Percentiles rank a stretch among this genome's conserved stretches.
phyloP scores from a whole-genome alignment of 2,113 vertebrate species.

The Cochlearius cochlearius region DNA sequence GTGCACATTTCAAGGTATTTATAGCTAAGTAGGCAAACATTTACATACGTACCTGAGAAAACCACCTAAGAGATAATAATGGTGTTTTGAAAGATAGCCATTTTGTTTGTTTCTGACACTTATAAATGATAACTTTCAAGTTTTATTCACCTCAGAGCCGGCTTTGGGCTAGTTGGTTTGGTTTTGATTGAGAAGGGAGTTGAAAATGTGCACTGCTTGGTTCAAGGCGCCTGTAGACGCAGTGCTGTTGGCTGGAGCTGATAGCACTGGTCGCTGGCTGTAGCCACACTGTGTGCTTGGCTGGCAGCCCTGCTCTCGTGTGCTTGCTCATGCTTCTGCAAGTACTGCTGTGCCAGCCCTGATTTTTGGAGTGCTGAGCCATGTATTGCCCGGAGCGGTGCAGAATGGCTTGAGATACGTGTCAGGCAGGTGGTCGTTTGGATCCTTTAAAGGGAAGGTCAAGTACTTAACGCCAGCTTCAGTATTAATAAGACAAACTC shows the following conservation, averaged over 20 bases:
- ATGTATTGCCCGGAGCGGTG: background rate
- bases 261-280: background rate
- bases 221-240: background rate
- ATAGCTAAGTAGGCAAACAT: background rate
- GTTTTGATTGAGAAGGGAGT: background rate
- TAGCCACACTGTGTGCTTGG: accelerated
- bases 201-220: background rate
- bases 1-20: background rate
- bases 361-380: background rate
- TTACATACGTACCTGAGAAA: background rate
- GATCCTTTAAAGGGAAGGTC: background rate
- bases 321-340: background rate
- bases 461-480: background rate
- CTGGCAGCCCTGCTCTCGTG: background rate
- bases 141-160: background rate
- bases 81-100: background rate
- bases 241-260: accelerated
- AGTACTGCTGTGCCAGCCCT: background rate
- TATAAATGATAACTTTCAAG: background rate
- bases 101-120: background rate
- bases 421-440: background rate
- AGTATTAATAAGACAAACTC: background rate
- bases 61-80: background rate
- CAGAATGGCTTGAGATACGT: background rate
- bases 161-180: background rate